Conservation (phyloP, 2,888 invertebrate species). For the Tenthredo notha region DNA sequence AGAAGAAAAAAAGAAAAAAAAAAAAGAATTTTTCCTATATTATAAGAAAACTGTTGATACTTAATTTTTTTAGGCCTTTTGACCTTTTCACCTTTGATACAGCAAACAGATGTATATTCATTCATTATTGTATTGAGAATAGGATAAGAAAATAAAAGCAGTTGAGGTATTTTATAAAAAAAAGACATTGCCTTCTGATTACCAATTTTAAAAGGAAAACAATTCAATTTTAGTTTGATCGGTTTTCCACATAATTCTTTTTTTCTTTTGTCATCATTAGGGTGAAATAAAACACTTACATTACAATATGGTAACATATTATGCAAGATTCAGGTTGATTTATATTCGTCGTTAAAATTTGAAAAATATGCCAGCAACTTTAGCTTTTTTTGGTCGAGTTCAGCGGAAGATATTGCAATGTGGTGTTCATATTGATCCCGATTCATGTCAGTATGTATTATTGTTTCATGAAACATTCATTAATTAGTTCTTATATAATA, state of each 20-base stretch:
- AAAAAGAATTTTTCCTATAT: slow-evolving; percentile 8
- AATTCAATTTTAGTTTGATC: neutral
- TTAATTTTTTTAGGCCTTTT: slow-evolving; percentile 51
- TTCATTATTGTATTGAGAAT: slow-evolving; percentile 68
- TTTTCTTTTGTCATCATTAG: slow-evolving; percentile 1
- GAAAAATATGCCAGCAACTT: neutral
- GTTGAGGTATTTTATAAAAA: slow-evolving; percentile 73
- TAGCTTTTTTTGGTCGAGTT: slow-evolving; percentile 14
- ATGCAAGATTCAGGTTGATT: neutral
- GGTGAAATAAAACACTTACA: slow-evolving; percentile 36
- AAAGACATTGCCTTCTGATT: neutral
- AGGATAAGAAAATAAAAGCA: slow-evolving; percentile 69
- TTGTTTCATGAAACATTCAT: neutral
- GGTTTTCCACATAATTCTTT: neutral
- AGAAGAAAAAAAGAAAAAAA: neutral
- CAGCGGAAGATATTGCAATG: slow-evolving; percentile 36
- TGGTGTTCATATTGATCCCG: slow-evolving; percentile 39
- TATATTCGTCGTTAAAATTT: neutral
- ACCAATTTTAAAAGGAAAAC: neutral
- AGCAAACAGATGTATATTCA: slow-evolving; percentile 65
- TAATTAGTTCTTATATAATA: neutral
- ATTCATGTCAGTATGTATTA: slow-evolving; percentile 41
- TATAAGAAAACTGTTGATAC: slow-evolving; percentile 42
- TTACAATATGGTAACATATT: slow-evolving; percentile 13
- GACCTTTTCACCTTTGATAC: slow-evolving; percentile 59